phyloP scores from a whole-genome alignment of 1,140 invertebrate species.

The Caerostris darwini region DNA sequence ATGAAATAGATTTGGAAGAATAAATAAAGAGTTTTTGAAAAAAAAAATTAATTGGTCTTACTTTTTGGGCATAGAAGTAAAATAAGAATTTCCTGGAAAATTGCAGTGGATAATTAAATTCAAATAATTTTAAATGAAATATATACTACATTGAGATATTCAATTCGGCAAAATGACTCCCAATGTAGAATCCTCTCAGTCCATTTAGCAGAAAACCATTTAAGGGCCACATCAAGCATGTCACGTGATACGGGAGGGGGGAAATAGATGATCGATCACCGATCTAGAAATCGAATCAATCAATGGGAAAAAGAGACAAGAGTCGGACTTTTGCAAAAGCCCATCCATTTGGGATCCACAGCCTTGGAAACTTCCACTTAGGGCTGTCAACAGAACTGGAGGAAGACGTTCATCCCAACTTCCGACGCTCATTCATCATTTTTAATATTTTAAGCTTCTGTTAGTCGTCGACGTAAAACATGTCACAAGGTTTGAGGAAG shows the following conservation, averaged over 20 bases:
- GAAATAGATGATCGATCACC: conserved; percentile 8
- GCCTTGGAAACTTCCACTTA: neutral
- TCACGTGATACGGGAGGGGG: neutral
- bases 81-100: no score
- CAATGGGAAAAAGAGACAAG: neutral
- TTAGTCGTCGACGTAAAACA: neutral
- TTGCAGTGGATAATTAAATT: no score
- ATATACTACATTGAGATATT: no score
- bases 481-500: neutral
- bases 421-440: conserved; percentile 10
- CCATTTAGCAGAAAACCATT: no score
- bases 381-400: neutral
- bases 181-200: no score
- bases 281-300: no score
- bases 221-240: neutral
- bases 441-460: conserved; percentile 26
- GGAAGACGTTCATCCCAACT: neutral
- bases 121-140: no score
- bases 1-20: no score
- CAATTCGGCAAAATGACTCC: no score
- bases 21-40: no score
- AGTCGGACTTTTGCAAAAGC: neutral
- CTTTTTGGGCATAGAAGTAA: no score
- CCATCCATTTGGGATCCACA: conserved; percentile 5
- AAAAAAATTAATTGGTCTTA: no score